Base-by-base conservation (phyloP, 2,888 invertebrate genomes). In the Diaphora mendica region DNA sequence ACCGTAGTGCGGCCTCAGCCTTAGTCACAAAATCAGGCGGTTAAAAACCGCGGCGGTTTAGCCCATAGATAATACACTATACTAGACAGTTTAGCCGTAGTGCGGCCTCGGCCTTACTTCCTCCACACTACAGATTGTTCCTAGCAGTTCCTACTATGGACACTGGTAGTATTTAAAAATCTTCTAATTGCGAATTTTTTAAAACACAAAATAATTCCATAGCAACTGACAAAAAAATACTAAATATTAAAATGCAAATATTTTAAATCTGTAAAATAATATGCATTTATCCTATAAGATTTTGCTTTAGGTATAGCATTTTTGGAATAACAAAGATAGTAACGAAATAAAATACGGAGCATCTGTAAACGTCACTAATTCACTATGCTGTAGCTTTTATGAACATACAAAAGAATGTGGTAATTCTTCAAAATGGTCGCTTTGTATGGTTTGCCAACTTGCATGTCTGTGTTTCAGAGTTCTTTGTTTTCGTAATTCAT, bases 391-490 rank as follows among this genome's bases (percentile, higher is more conserved):
- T 89, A 89, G 88, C 88, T 88, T 91, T 91, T 91, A 86, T 80
- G 92, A 93, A 93, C 93, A 91, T 91, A 91, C 92, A 91, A 94
- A 95, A 96, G 97, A 97, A 97, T 97, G 97, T 97, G 96, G 96
- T 97, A 97, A 97, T 97, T 97, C 95, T 96, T 95, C 97, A 97
- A 97, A 96, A 97, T 97, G 97, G 97, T 97, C 96, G 97, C 97
- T 96, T 95, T 95, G 96, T 95, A 95, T 95, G 95, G 96, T 96
- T 96, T 96, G 96, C 96, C 96, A 96, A 96, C 96, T 96, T 96
- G 96, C 94, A 94, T 94, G 94, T 95, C 95, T 93, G 94, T 94
- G 94, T 93, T 94, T 92, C 91, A 90, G 88, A 93, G 93, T 95
- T 93, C 95, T 95, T 95, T 95, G 95, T 95, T 95, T 93, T 95